Conservation (phyloP, 2,888 invertebrate species). For the Palloptera scutellata region DNA sequence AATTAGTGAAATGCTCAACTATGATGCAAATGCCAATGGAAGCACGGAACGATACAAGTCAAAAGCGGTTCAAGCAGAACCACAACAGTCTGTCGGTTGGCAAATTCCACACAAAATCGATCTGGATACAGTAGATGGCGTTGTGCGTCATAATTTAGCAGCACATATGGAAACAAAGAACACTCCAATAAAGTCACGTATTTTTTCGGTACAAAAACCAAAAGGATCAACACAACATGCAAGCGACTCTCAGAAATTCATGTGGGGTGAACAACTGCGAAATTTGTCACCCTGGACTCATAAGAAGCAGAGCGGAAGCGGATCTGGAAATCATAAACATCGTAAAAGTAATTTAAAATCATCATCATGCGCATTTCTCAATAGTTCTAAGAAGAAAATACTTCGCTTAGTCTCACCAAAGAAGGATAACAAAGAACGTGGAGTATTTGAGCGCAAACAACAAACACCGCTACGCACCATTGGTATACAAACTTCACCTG, state of each 20-base stretch:
- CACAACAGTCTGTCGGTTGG: slow-evolving; percentile 57
- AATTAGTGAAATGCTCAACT: slow-evolving; percentile 57
- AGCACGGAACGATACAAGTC: slow-evolving; percentile 41
- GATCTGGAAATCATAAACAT: not conserved
- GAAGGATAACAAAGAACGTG: slow-evolving; percentile 44
- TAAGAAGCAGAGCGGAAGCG: slow-evolving; percentile 36
- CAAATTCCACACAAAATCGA: slow-evolving; percentile 52
- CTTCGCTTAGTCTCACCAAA: slow-evolving; percentile 57
- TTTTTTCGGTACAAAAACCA: not conserved
- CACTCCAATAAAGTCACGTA: slow-evolving; percentile 57
- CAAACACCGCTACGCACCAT: slow-evolving; percentile 45
- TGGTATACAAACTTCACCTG: slow-evolving; percentile 55
- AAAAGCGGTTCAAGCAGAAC: slow-evolving; percentile 47
- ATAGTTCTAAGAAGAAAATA: slow-evolving; percentile 57
- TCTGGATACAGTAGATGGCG: slow-evolving; percentile 60
- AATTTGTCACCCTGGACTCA: slow-evolving; percentile 56
- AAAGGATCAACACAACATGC: slow-evolving; percentile 3
- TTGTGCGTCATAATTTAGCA: slow-evolving; percentile 54
- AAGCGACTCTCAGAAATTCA: slow-evolving; percentile 46
- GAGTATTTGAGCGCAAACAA: slow-evolving; percentile 21
- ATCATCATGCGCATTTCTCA: slow-evolving; percentile 51
- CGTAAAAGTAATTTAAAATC: slow-evolving; percentile 39
- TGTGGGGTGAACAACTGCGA: slow-evolving; percentile 54
- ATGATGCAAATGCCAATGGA: slow-evolving; percentile 41
- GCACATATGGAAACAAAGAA: slow-evolving; percentile 57